Evolutionary conservation across 30 jellyfish, hydroid and myxozoan genomes (phyloP), one percentile per base, ranked within the genome.

Genomic region (Mastigias papua): DNA sequence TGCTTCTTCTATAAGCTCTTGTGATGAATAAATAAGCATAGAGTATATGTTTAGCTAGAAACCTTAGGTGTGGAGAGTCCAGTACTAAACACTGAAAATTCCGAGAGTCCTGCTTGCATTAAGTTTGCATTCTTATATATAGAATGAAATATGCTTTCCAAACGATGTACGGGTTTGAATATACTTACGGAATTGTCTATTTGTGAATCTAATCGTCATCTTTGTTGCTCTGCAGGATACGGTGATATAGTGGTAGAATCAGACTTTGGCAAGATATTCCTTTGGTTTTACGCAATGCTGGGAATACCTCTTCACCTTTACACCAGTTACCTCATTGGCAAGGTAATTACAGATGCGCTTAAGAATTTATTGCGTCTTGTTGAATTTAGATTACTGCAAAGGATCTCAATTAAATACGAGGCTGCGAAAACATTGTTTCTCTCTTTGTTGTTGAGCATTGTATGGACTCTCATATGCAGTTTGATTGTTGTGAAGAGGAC

Each of bases 241-340:
- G 88, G 88, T 48, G 88, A 77, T 58, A 74, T 77, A 9, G 76
- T 50, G 15, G 78, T 77, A 21, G 88, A 77, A 48, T 77, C 88
- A 15, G 64, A 32, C 32, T 66, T 67, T 77, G 88, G 88, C 50
- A 77, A 77, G 34, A 35, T 31, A 0, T 77, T 77, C 13, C 77
- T 77, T 34, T 9, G 65, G 23, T 31, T 77, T 31, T 77, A 54
- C 31, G 88, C 76, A 1, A 6, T 77, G 6, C 28, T 77, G 75
- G 88, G 75, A n/a, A 77, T 77, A 54, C 88, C 88, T 8, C 58
- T 77, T 77, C 88, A 77, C 64, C 0, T 77, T 69, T 77, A 77
- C 88, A 77, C 88, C 33, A 77, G 88, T 61, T 57, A 54, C 63
- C 74, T 77, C 0, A 23, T 77, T 77, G 88, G 88, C 69, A 77